phyloP scores from a whole-genome alignment of 2,888 invertebrate genomes.

The Pristionchus arcanus region DNA sequence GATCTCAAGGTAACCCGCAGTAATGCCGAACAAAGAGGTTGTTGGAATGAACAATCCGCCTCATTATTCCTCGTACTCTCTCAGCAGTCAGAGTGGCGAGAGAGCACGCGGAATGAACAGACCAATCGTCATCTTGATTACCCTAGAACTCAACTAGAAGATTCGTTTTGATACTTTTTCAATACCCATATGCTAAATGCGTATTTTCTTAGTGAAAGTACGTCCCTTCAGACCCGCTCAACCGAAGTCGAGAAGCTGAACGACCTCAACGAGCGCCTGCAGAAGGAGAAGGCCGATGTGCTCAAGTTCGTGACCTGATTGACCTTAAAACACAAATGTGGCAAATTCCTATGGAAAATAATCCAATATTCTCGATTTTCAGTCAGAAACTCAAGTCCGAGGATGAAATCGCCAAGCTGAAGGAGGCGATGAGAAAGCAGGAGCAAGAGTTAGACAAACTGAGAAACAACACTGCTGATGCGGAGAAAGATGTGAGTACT shows the following conservation, averaged over 20 bases:
- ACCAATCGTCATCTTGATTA: no score
- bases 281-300: constrained; percentile 77
- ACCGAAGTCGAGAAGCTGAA: constrained; percentile 76
- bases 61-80: no score
- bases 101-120: no score
- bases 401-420: constrained; percentile 69
- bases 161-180: no score
- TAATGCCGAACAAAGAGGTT: no score
- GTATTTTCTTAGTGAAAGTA: no score
- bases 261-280: constrained; percentile 76
- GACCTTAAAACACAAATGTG: neutral
- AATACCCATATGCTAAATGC: no score
- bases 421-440: constrained; percentile 75
- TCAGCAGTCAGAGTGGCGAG: no score
- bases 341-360: no score
- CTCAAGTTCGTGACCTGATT: constrained; percentile 63
- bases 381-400: constrained; percentile 77
- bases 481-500: constrained; percentile 45
- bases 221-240: constrained; percentile 60
- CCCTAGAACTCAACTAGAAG: no score
- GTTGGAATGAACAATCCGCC: no score
- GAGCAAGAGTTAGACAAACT: constrained; percentile 76
- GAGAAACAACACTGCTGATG: constrained; percentile 67
- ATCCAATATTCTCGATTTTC: constrained; percentile 55
- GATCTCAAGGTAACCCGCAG: constrained; percentile 63